Evolutionary conservation across 2,888 invertebrate genomes (phyloP).

Genomic region (Scaptomyza reducta): DNA sequence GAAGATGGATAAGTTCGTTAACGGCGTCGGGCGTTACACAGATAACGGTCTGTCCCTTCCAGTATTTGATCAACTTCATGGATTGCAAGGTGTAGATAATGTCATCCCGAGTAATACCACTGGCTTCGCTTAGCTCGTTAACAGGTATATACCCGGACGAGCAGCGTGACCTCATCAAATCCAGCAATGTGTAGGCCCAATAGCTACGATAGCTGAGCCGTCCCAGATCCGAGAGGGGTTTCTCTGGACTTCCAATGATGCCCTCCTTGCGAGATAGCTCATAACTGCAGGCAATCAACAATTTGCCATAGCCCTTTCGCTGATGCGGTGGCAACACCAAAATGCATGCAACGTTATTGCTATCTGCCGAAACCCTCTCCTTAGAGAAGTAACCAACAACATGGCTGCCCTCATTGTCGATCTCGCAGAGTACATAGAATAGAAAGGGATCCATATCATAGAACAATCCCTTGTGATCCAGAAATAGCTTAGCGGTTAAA

Average conservation of each 20-base stretch:
- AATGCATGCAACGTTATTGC: constrained; percentile 97
- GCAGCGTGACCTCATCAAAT: constrained; percentile 93
- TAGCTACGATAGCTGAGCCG: constrained; percentile 98
- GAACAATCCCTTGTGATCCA: constrained; percentile 98
- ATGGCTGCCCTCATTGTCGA: constrained; percentile 96
- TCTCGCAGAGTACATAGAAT: constrained; percentile 94
- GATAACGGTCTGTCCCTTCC: constrained; percentile 99
- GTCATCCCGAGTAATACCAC: constrained; percentile 97
- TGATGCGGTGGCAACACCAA: constrained; percentile 99
- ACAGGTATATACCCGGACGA: constrained; percentile 94
- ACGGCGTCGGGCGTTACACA: constrained; percentile 98
- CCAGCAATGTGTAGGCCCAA: constrained; percentile 98
- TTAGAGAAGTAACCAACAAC: constrained; percentile 99
- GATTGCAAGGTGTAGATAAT: constrained; percentile 98
- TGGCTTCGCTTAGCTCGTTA: constrained; percentile 96
- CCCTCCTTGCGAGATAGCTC: constrained; percentile 97
- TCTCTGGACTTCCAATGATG: constrained; percentile 98
- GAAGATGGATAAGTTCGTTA: constrained; percentile 94
- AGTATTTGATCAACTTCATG: constrained; percentile 99
- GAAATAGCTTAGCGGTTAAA: constrained; percentile 96
- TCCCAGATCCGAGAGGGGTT: constrained; percentile 97
- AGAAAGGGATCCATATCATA: constrained; percentile 99
- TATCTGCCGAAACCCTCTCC: constrained; percentile 98
- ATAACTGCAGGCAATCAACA: constrained; percentile 98
- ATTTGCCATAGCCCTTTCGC: constrained; percentile 96